phyloP scores from a whole-genome alignment of 2,113 vertebrate species.

The Pterophyllum scalare region DNA sequence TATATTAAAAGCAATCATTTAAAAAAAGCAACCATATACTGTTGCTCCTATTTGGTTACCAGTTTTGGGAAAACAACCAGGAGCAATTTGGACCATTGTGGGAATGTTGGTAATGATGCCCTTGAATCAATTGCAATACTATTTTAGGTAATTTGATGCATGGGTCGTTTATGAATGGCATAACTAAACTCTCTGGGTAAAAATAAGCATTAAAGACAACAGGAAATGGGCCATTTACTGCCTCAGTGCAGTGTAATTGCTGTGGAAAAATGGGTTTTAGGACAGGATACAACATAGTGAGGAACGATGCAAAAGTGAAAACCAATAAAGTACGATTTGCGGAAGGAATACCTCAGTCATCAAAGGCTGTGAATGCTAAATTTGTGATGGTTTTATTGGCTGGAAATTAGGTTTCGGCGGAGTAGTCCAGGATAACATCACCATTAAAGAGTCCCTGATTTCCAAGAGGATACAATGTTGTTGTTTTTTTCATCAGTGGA shows the following conservation, averaged over 20 bases:
- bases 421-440: neutral
- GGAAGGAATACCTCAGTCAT: neutral
- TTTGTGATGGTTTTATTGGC: conserved; percentile 17
- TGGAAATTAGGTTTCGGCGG: conserved; percentile 7
- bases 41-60: neutral
- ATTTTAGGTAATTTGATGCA: neutral
- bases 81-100: neutral
- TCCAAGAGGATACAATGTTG: neutral
- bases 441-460: neutral
- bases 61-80: neutral
- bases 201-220: neutral
- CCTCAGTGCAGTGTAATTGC: neutral
- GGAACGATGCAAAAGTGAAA: neutral
- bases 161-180: conserved; percentile 11
- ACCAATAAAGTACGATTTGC: neutral
- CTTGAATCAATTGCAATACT: conserved; percentile 2
- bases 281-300: neutral
- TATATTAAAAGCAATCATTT: conserved; percentile 24
- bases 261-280: neutral
- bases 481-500: neutral
- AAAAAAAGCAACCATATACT: neutral
- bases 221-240: conserved; percentile 10
- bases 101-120: neutral
- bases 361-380: neutral
- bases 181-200: neutral